Evolutionary conservation across 2,888 invertebrate genomes (phyloP).

Genomic region (Idaea dimidiata): DNA sequence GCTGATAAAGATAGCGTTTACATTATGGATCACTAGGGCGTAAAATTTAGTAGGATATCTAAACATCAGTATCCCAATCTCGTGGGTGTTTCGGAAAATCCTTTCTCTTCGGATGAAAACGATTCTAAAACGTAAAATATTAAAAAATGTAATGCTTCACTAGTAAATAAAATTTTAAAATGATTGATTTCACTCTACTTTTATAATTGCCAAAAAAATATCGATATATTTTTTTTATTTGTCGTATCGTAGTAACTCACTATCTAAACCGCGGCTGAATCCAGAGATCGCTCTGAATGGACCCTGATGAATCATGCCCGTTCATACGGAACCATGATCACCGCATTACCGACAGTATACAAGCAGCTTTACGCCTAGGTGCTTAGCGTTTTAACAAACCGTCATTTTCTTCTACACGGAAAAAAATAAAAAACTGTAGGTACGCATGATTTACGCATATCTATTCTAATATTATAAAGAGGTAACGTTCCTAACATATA

Average conservation of each 20-base stretch:
- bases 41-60: no score
- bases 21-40: no score
- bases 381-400: background rate
- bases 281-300: constrained; percentile 71
- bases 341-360: constrained; percentile 46
- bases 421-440: background rate
- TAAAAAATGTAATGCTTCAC: no score
- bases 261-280: constrained; percentile 60
- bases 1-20: no score
- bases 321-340: constrained; percentile 62
- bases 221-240: constrained; percentile 11
- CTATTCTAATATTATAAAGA: background rate
- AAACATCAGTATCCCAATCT: no score
- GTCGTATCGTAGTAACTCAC: constrained; percentile 34
- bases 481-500: background rate
- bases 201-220: background rate
- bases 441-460: background rate
- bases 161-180: no score
- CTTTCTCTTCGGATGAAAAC: no score
- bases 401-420: background rate
- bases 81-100: no score
- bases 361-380: constrained; percentile 7
- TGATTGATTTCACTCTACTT: no score
- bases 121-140: no score
- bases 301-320: constrained; percentile 72